phyloP scores from a whole-genome alignment of 2,113 vertebrate species.

The Hyperopisus bebe region DNA sequence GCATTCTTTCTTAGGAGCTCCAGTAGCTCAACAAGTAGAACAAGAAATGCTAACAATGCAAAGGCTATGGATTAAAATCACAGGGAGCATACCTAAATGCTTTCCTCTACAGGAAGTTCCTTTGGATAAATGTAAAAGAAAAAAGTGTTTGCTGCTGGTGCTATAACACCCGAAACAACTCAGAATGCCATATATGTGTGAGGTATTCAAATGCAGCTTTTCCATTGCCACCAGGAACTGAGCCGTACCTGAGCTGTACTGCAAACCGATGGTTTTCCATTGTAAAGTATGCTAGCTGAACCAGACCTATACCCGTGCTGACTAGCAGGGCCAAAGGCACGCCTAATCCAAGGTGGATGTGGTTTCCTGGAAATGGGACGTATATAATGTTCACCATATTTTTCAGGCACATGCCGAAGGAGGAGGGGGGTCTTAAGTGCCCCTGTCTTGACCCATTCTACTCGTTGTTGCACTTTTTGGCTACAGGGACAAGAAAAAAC shows the following conservation, averaged over 20 bases:
- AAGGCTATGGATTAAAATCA: not conserved
- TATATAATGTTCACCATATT: no score
- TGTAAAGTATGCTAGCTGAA: not conserved
- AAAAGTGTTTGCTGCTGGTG: not conserved
- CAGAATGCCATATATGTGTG: not conserved
- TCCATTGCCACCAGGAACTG: not conserved
- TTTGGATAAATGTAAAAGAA: not conserved
- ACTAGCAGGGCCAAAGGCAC: not conserved
- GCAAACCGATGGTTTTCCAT: not conserved
- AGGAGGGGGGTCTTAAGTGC: no score
- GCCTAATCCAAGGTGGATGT: no score
- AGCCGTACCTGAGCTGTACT: not conserved
- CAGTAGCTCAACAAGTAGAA: not conserved
- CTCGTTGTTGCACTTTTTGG: no score
- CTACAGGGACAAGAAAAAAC: no score
- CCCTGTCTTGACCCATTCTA: no score
- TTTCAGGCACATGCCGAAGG: no score
- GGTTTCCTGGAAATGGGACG: no score
- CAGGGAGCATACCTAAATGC: not conserved
- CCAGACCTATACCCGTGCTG: not conserved
- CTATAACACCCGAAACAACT: not conserved
- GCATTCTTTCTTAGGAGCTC: not conserved
- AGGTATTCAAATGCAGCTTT: not conserved
- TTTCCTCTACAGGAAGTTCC: not conserved
- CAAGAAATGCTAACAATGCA: not conserved